These are phyloP conservation scores for Xylocampa areola DNA, from an alignment of 2,888 invertebrate species.

Conservation along the genomic window DNA sequence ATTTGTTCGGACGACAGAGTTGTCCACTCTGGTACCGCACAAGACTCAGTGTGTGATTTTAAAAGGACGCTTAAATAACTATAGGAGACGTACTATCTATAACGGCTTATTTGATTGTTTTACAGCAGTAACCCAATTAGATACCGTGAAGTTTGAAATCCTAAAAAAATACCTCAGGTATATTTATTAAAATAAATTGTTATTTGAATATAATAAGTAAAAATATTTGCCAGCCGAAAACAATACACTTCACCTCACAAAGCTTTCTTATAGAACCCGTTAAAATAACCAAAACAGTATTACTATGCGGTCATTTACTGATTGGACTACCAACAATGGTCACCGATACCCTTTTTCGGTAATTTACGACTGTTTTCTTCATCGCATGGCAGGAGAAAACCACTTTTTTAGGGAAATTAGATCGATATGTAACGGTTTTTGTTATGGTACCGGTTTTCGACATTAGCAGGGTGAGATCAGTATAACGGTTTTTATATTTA, in stretches of 20 bases:
- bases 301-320: constrained; percentile 67
- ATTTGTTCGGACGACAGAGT: too few relatives aligned
- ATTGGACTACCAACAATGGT: constrained; percentile 70
- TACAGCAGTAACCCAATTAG: too few relatives aligned
- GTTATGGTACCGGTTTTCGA: constrained; percentile 47
- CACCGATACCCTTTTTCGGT: constrained; percentile 70
- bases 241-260: constrained; percentile 43
- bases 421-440: constrained; percentile 68
- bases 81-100: too few relatives aligned
- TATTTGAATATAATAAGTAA: neutral
- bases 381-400: constrained; percentile 61
- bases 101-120: too few relatives aligned
- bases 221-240: constrained; percentile 12
- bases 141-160: too few relatives aligned
- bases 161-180: too few relatives aligned
- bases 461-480: constrained; percentile 60
- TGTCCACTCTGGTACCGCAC: too few relatives aligned
- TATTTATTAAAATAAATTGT: neutral
- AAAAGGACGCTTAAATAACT: too few relatives aligned
- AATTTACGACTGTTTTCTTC: constrained; percentile 70
- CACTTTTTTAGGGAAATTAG: constrained; percentile 75
- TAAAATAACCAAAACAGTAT: constrained; percentile 61
- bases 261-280: constrained; percentile 61
- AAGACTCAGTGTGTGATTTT: too few relatives aligned
- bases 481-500: constrained; percentile 51